Evolutionary conservation across 2,797 vertebrate species (phyloP).

Genomic region (Oryzias dopingdopingensis): DNA sequence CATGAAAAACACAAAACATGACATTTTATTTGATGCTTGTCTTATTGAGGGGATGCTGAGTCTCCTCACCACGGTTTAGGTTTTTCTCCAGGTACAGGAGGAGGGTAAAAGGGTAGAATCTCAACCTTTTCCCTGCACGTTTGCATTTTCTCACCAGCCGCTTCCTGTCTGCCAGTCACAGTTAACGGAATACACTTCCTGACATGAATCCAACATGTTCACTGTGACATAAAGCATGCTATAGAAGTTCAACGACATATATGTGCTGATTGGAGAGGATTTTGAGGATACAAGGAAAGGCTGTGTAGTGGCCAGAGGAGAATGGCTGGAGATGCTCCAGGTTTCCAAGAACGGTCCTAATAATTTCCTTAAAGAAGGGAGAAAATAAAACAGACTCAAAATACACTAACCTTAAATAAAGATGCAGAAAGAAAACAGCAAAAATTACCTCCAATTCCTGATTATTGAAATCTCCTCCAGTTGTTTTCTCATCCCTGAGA

Average conservation of each 20-base stretch:
- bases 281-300: constrained; percentile 91
- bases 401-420: neutral
- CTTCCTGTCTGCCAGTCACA: constrained; percentile 77
- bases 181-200: constrained; percentile 17
- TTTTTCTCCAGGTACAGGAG: constrained; percentile 79
- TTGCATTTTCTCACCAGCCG: constrained; percentile 76
- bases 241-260: neutral
- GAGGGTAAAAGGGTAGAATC: constrained; percentile 78
- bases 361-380: constrained; percentile 78
- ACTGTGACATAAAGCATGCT: neutral
- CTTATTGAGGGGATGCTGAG: neutral
- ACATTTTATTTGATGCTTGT: neutral
- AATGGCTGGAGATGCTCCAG: constrained; percentile 85
- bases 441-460: constrained; percentile 71
- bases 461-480: constrained; percentile 21
- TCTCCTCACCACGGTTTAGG: constrained; percentile 26
- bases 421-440: neutral
- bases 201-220: neutral
- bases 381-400: neutral
- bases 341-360: constrained; percentile 85
- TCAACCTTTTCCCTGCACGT: constrained; percentile 49
- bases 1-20: neutral
- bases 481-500: constrained; percentile 45
- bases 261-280: constrained; percentile 23
- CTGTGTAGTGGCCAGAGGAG: constrained; percentile 80